Base-by-base conservation (phyloP, 2,113 vertebrate species). In the Heterotilapia buettikoferi region DNA sequence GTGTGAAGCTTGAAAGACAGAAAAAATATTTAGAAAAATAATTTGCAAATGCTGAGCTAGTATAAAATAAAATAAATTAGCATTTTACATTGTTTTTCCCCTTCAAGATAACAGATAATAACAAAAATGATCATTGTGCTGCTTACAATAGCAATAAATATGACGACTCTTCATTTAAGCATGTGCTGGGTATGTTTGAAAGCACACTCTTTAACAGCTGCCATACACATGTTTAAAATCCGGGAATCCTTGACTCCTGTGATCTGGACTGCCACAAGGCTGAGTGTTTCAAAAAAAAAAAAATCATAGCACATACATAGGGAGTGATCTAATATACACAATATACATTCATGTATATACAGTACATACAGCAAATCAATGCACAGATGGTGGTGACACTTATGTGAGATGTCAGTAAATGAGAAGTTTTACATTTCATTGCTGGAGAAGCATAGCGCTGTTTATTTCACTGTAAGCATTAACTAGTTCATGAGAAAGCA, bases 21-120 rank as follows among this genome's bases (percentile, higher is more conserved):
- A 89, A 86, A 73, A 84, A 83, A 43, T 92, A 90, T 90, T 95
- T 93, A 95, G 84, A 95, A 96, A 96, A 96, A 96, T 92, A 94
- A 94, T 93, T 89, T 95, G 80, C 90, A 94, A 95, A 95, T 89
- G 90, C 92, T 93, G 91, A 92, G 88, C 94, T 83, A 68, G 93
- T 96, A 97, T 78, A 97, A 96, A 96, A 96, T 92, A 89, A 96
- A 96, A 94, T 95, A 96, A 96, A 96, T 96, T 90, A 96, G 89
- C 83, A 50, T 86, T 84, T 85, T 73, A 26, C 56, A 90, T 52
- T 79, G 80, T 89, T 61, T 89, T 85, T 56, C 84, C 89, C 83
- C 68, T 89, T 92, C 82, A 88, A 94, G 92, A 93, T 45, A 90
- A 92, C 84, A 86, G 26, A 89, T 89, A 94, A 92, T 85, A 92